Percentiles rank a stretch among this genome's conserved stretches.
phyloP scores from a whole-genome alignment of 2,888 invertebrate genomes.

The Clepsis dumicolana region DNA sequence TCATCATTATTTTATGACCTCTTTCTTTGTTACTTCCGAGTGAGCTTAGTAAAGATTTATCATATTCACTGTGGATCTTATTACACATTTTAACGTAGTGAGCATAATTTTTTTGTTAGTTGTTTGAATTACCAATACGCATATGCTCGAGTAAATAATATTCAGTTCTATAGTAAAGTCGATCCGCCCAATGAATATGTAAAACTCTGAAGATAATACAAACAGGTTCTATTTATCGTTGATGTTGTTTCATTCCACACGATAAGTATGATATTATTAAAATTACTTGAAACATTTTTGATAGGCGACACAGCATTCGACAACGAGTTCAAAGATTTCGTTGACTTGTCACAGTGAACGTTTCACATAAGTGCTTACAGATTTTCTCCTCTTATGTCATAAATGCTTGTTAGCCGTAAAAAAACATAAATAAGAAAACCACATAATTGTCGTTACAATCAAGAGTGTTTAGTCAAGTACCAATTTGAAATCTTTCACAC shows the following conservation, averaged over 20 bases:
- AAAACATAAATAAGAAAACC: not conserved
- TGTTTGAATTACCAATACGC: not conserved
- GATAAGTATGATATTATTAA: slow-evolving; percentile 26
- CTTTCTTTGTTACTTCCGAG: not conserved
- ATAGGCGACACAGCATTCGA: slow-evolving; percentile 44
- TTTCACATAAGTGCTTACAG: slow-evolving; percentile 31
- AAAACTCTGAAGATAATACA: slow-evolving; percentile 15
- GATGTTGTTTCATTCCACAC: slow-evolving; percentile 21
- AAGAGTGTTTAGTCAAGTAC: not conserved
- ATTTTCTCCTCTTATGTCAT: slow-evolving; percentile 27
- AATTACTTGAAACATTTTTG: slow-evolving; percentile 35
- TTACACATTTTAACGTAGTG: not conserved
- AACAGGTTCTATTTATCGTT: not conserved
- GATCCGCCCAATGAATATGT: not conserved
- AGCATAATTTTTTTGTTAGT: not conserved
- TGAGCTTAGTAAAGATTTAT: not conserved
- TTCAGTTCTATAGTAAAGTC: not conserved
- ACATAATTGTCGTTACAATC: not conserved
- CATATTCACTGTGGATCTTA: slow-evolving; percentile 2
- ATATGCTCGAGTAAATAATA: not conserved
- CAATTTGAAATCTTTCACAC: not conserved
- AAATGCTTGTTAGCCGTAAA: not conserved
- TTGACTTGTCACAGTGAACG: slow-evolving; percentile 47
- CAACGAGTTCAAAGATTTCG: slow-evolving; percentile 41
- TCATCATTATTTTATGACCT: not conserved